Evolutionary conservation across 2,113 vertebrate genomes (phyloP).

Genomic region (Neodontobutis hainanensis): DNA sequence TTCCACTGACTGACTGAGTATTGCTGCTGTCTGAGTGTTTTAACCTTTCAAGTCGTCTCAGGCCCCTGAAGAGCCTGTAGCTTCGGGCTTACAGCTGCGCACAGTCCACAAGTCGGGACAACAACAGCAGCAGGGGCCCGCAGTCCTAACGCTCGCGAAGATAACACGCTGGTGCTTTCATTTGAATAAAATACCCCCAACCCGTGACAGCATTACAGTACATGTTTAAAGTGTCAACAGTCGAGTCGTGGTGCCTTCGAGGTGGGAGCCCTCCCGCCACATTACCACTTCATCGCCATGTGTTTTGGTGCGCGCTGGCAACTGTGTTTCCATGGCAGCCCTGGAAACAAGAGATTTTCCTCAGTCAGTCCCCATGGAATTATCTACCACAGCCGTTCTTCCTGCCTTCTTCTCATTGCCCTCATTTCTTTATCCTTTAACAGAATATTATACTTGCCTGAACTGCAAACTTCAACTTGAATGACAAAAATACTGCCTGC

Average conservation of each 20-base stretch:
- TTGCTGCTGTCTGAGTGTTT: slow-evolving; percentile 33
- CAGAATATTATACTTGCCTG: neutral
- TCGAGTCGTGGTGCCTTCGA: slow-evolving; percentile 24
- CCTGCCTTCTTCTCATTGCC: slow-evolving; percentile 28
- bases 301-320: slow-evolving; percentile 40
- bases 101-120: slow-evolving; percentile 39
- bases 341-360: slow-evolving; percentile 47
- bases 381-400: slow-evolving; percentile 52
- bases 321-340: slow-evolving; percentile 68
- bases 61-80: slow-evolving; percentile 52
- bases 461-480: slow-evolving; percentile 4
- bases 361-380: slow-evolving; percentile 51
- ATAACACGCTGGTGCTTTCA: slow-evolving; percentile 13
- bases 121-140: slow-evolving; percentile 58
- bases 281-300: slow-evolving; percentile 38
- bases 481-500: neutral
- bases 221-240: neutral
- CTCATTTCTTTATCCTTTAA: neutral
- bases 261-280: slow-evolving; percentile 15
- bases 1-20: slow-evolving; percentile 32
- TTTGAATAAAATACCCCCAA: neutral
- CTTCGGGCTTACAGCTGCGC: slow-evolving; percentile 61
- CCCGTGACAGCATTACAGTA: neutral
- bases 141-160: slow-evolving; percentile 14
- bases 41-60: slow-evolving; percentile 61